These are phyloP conservation scores for Artibeus lituratus DNA, from an alignment of 2,797 vertebrate species.

Conservation along the genomic window DNA sequence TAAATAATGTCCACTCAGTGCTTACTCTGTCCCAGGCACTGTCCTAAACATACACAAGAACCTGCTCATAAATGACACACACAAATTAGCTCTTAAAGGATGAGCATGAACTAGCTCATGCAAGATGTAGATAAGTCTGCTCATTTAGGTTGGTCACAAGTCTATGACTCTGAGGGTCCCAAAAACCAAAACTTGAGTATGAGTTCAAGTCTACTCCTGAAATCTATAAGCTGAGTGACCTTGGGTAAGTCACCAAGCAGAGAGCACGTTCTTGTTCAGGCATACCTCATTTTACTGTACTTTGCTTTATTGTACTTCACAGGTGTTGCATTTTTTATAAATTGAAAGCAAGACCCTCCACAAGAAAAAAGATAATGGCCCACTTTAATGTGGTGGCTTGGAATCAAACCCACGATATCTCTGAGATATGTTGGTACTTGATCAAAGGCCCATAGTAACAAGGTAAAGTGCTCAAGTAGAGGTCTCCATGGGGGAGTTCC, in stretches of 20 bases:
- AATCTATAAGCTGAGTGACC: background rate
- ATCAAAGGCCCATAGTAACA: background rate
- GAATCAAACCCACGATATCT: background rate
- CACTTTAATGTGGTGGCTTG: background rate
- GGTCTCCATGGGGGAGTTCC: background rate
- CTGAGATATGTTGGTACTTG: background rate
- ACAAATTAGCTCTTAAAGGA: background rate
- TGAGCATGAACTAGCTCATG: background rate
- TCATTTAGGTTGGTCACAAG: background rate
- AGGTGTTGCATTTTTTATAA: background rate
- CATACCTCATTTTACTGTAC: background rate
- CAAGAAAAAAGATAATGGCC: background rate
- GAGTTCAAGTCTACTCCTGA: background rate
- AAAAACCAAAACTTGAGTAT: background rate
- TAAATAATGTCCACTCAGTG: too few species aligned
- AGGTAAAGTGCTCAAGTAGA: background rate
- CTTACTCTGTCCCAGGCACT: background rate
- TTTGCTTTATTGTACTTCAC: background rate
- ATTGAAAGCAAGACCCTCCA: background rate
- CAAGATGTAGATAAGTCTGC: background rate
- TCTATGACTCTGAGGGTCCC: background rate
- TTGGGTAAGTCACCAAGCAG: background rate
- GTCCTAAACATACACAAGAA: background rate
- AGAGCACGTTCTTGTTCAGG: background rate
- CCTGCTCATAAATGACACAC: background rate